phyloP scores from a whole-genome alignment of 2,888 invertebrate species.

The Mimachlamys varia region DNA sequence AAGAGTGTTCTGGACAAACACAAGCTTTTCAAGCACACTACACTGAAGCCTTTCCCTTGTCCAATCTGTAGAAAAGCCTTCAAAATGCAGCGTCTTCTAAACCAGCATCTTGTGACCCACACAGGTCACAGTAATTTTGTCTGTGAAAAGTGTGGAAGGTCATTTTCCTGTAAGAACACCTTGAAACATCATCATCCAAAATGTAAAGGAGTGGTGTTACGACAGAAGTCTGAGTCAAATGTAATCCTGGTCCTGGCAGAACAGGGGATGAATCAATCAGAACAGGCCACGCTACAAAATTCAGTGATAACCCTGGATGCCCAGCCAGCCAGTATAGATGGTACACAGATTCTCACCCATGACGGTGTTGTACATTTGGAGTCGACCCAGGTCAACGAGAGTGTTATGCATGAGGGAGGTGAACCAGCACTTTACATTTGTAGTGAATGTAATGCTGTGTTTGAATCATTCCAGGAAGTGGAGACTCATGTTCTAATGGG shows the following conservation, averaged over 20 bases:
- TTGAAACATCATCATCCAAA: slow-evolving; percentile 62
- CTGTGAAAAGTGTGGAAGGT: slow-evolving; percentile 60
- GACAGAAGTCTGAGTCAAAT: background rate
- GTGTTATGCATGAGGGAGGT: background rate
- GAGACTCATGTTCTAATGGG: slow-evolving; percentile 63
- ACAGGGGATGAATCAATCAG: slow-evolving; percentile 32
- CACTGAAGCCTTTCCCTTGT: slow-evolving; percentile 66
- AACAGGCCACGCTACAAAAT: slow-evolving; percentile 23
- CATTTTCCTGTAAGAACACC: slow-evolving; percentile 59
- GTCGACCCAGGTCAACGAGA: background rate
- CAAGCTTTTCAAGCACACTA: slow-evolving; percentile 64
- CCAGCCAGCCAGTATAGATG: background rate
- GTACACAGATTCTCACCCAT: background rate
- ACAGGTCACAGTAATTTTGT: slow-evolving; percentile 63
- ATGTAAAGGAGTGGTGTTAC: slow-evolving; percentile 55
- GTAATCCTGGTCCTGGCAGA: slow-evolving; percentile 35
- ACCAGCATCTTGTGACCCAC: slow-evolving; percentile 66
- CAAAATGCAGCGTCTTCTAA: slow-evolving; percentile 64
- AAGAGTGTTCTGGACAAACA: slow-evolving; percentile 67
- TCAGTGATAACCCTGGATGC: slow-evolving; percentile 24
- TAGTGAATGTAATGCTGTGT: slow-evolving; percentile 66
- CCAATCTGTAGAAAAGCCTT: slow-evolving; percentile 65
- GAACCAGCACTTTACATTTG: slow-evolving; percentile 64
- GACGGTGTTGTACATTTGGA: background rate
- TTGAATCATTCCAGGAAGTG: slow-evolving; percentile 59